Evolutionary conservation across 1,140 invertebrate genomes (phyloP).

Genomic region (Drosophila azteca): DNA sequence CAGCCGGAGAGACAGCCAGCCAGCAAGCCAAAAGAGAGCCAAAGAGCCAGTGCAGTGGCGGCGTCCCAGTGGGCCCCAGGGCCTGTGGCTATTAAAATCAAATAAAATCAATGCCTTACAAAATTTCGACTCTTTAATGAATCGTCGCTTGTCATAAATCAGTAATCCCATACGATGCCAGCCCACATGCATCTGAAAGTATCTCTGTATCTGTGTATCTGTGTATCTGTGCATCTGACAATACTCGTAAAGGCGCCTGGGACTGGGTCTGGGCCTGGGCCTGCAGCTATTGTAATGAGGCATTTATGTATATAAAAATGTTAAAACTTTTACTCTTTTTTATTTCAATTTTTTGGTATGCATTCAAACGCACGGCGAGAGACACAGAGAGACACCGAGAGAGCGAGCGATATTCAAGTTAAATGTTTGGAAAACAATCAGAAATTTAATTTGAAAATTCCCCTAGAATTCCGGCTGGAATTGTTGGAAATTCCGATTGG

Average conservation of each 20-base stretch:
- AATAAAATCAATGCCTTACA: slow-evolving; percentile 74
- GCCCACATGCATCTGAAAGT: slow-evolving; percentile 39
- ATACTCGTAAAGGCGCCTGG: slow-evolving; percentile 47
- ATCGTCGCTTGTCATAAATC: slow-evolving; percentile 70
- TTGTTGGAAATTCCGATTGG: slow-evolving; percentile 17
- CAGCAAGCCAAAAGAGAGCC: too few relatives aligned
- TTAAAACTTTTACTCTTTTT: slow-evolving; percentile 50
- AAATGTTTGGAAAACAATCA: slow-evolving; percentile 29
- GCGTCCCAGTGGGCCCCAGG: neutral
- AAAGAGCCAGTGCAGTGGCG: slow-evolving; percentile 9
- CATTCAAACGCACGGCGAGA: slow-evolving; percentile 5
- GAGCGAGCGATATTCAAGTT: slow-evolving; percentile 64
- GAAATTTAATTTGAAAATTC: slow-evolving; percentile 4
- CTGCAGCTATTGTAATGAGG: slow-evolving; percentile 57
- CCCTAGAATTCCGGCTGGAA: neutral
- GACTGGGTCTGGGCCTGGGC: too few relatives aligned
- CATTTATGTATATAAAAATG: slow-evolving; percentile 74
- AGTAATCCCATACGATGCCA: slow-evolving; percentile 68
- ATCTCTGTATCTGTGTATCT: too few relatives aligned
- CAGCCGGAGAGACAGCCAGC: too few relatives aligned
- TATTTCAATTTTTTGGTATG: neutral
- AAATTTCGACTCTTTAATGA: slow-evolving; percentile 67
- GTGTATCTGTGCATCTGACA: slow-evolving; percentile 24
- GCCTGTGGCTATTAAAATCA: slow-evolving; percentile 66
- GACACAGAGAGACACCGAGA: too few relatives aligned